Evolutionary conservation across 2,888 invertebrate species (phyloP), one percentile per base, ranked within the genome.

Genomic region (Biston betularia): DNA sequence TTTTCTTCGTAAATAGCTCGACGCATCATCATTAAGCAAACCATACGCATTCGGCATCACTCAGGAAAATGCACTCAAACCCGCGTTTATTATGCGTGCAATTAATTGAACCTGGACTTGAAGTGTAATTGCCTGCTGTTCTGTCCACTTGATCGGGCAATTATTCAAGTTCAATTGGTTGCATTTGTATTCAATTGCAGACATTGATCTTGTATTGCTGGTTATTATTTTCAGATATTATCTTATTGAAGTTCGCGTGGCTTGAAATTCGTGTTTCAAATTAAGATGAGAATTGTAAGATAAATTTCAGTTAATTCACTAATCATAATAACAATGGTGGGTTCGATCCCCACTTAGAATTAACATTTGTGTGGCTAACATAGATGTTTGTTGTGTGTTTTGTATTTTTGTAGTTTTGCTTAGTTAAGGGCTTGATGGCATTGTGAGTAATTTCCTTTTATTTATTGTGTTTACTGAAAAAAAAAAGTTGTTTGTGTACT

Each of bases 111-210:
- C 52, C 24, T n/a, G 65, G 61, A 48, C 58, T 70, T 76, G 56
- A 65, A 42, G 40, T 60, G 68, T 58, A 63, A 68, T 76, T 54
- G 69, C 52, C 46, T 53, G 52, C 59, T 35, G 65, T 48, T 48
- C 48, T 54, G 56, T 52, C 45, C 61, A 61, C 56, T 65, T 52
- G 56, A 61, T 61, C 61, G 61, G 45, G 9, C 42, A 55, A 65
- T 61, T 56, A 35, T 56, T 61, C 60, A 57, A 52, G 57, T 35
- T 61, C 62, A 44, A 58, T 66, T 60, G 50, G 14, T 35, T 50
- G 62, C 48, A 65, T 61, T 45, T 40, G n/a, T 15, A 44, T 14
- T 24, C 38, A 15, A 42, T 60, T 55, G 55, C 55, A 56, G 60
- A 38, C 38, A 42, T 59, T 65, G 54, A 54, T 58, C 42, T 54